Conservation (phyloP, 2,888 invertebrate genomes). For the Drosophila antonietae region DNA sequence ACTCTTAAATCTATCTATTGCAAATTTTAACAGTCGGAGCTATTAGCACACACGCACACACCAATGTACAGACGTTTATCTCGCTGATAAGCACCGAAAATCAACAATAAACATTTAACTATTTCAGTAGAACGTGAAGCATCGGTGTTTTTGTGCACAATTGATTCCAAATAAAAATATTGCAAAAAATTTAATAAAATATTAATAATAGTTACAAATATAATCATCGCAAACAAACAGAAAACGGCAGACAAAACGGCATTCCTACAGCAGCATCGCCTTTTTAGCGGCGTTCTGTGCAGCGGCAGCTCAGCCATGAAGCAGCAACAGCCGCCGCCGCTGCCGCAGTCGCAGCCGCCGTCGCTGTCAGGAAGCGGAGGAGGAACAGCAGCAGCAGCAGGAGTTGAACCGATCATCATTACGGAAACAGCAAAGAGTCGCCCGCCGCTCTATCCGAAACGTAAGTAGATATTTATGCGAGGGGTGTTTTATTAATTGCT, state of each 20-base stretch:
- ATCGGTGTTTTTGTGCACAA: constrained; percentile 8
- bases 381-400: background rate
- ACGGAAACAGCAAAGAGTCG: constrained; percentile 57
- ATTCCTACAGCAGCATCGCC: constrained; percentile 75
- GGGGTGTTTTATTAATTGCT: background rate
- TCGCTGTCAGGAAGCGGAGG: constrained; percentile 36
- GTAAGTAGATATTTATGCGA: constrained; percentile 55
- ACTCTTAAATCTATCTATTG: background rate
- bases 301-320: constrained; percentile 39
- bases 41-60: constrained; percentile 8
- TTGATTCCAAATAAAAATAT: background rate
- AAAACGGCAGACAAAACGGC: constrained; percentile 70
- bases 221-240: constrained; percentile 11
- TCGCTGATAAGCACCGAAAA: constrained; percentile 40
- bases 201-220: constrained; percentile 10
- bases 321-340: constrained; percentile 54
- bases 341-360: constrained; percentile 60
- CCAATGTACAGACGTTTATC: constrained; percentile 29
- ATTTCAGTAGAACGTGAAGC: constrained; percentile 21
- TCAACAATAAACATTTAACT: constrained; percentile 28
- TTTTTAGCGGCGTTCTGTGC: constrained; percentile 56
- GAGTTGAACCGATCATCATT: constrained; percentile 26
- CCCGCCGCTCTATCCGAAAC: constrained; percentile 77
- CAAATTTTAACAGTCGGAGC: constrained; percentile 4
- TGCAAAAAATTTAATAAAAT: background rate